Base-by-base conservation (phyloP, 1,140 invertebrate genomes). In the Drosophila pectinifera region DNA sequence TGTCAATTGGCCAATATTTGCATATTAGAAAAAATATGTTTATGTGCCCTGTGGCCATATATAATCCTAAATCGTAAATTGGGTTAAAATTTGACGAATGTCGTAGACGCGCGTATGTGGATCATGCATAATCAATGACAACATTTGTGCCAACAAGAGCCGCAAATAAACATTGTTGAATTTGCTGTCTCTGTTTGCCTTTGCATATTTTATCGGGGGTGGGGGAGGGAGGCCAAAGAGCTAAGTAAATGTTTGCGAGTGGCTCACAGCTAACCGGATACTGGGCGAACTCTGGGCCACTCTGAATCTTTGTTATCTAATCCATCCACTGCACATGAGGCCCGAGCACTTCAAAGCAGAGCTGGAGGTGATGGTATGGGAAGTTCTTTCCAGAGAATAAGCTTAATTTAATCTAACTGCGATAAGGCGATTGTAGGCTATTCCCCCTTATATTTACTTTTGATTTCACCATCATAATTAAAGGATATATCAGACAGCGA, bases 41-140 rank as follows among this genome's bases (percentile, higher is more conserved):
- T 67, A 28, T 36, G 6, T 28, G 28, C 39, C 38, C 48, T 36
- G 20, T 5, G n/a, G 22, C 7, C 28, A 46, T 34, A 69, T 24
- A 69, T 24, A 56, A 54, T 68, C 39, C 18, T 54, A n/a, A n/a
- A 16, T 70, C 42, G 34, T 22, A 70, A 70, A 72, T 57, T 70
- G 65, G 68, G 64, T 72, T 70, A 57, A 72, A 72, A 57, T 72
- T 72, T 70, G 51, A 70, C 28, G 51, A 69, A 70, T 38, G 26
- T 42, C 63, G 28, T 68, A 53, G 24, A 11, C 16, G 13, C 38
- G 39, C 13, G 24, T 57, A 75, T 75, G 22, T 74, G 38, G 70
- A 64, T 74, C 72, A 62, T 74, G 51, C 70, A 64, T 74, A 64
- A 74, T 74, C 72, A 74, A 67, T 67, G 59, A 53, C 53, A 67